Percentiles rank a stretch among this genome's conserved stretches.
phyloP scores from a whole-genome alignment of 2,797 vertebrate genomes.

The Hoplostethus mediterraneus region DNA sequence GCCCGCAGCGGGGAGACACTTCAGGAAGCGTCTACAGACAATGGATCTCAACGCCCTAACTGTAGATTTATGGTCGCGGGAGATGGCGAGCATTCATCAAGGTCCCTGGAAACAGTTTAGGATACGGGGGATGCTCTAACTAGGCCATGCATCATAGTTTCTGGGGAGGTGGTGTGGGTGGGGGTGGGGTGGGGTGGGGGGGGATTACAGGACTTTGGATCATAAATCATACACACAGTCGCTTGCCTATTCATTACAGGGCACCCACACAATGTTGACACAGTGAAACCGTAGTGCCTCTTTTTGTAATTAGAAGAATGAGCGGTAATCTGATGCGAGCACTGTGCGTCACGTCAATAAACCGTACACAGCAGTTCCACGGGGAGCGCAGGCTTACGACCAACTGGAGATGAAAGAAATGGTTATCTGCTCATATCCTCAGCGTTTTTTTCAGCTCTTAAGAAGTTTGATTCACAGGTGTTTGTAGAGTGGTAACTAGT shows the following conservation, averaged over 20 bases:
- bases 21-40: constrained; percentile 28
- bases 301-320: constrained; percentile 40
- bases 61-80: constrained; percentile 51
- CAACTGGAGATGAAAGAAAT: neutral
- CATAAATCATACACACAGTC: constrained; percentile 60
- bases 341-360: constrained; percentile 29
- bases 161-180: constrained; percentile 5
- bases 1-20: constrained; percentile 24
- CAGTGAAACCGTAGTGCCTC: constrained; percentile 33
- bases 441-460: neutral
- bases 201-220: constrained; percentile 13
- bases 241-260: constrained; percentile 30
- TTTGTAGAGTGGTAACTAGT: neutral
- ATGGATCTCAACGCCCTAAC: neutral
- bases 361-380: neutral
- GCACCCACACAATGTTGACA: constrained; percentile 40
- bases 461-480: neutral
- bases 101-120: constrained; percentile 29
- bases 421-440: neutral
- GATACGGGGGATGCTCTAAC: constrained; percentile 40
- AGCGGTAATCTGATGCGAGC: constrained; percentile 34
- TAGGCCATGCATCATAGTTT: constrained; percentile 44
- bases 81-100: constrained; percentile 44
- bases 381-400: neutral
- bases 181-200: too few species aligned